These are phyloP conservation scores for Coelinius sp. DNA, from an alignment of 2,888 invertebrate species.

Conservation along the genomic window DNA sequence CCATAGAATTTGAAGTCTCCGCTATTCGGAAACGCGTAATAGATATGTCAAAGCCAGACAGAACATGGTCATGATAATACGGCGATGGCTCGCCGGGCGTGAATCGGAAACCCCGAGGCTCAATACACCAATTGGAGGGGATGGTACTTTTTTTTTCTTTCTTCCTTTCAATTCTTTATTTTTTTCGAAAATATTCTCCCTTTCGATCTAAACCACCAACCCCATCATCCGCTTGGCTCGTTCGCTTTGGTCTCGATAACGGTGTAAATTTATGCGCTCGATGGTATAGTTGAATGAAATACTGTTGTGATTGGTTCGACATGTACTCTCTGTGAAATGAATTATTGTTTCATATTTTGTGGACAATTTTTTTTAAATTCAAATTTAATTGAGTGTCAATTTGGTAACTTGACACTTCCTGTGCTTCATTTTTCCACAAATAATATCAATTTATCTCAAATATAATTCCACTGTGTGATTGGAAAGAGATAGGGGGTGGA, in stretches of 20 bases:
- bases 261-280: not conserved
- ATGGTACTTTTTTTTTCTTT: not conserved
- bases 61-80: conserved; percentile 67
- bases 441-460: too few species aligned
- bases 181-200: conserved; percentile 27
- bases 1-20: conserved; percentile 65
- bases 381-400: not conserved
- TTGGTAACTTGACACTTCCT: too few species aligned
- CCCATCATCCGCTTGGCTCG: not conserved
- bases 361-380: not conserved
- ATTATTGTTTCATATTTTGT: not conserved
- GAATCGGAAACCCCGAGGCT: conserved; percentile 34
- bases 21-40: conserved; percentile 67
- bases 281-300: conserved; percentile 18
- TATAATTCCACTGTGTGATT: too few species aligned
- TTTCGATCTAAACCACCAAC: not conserved
- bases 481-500: not conserved
- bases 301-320: conserved; percentile 18
- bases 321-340: not conserved
- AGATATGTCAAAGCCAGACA: conserved; percentile 69
- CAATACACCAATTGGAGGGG: not conserved
- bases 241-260: conserved; percentile 13
- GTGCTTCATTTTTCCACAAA: too few species aligned
- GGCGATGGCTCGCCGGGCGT: conserved; percentile 53
- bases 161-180: not conserved